Percentiles rank a stretch among this genome's conserved stretches.
Conservation (phyloP, 2,888 invertebrate species). For the Drosophila pullipes region DNA sequence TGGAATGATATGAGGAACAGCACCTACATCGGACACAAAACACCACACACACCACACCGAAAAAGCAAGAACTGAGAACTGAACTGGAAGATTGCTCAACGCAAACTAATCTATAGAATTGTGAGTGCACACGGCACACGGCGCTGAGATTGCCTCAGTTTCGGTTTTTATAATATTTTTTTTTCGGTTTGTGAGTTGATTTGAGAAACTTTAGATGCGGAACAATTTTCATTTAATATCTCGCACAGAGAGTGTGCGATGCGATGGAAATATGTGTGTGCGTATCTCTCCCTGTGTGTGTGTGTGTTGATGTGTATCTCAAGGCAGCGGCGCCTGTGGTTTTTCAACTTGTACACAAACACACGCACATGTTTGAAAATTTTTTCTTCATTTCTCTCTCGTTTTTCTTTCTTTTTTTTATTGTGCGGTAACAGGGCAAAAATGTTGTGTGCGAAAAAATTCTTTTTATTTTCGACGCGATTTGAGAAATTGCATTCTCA, state of each 20-base stretch:
- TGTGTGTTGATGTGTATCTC: conserved; percentile 21
- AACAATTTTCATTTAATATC: conserved; percentile 71
- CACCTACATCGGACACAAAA: conserved; percentile 70
- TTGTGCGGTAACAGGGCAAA: conserved; percentile 60
- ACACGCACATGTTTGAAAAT: conserved; percentile 34
- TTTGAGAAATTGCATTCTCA: conserved; percentile 38
- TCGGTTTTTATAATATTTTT: conserved; percentile 14
- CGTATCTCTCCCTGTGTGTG: conserved; percentile 12
- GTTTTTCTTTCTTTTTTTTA: conserved; percentile 30
- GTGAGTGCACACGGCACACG: conserved; percentile 79
- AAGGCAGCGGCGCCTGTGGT: conserved; percentile 59
- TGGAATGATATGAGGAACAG: conserved; percentile 21
- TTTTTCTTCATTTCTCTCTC: conserved; percentile 48
- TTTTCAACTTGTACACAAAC: conserved; percentile 49
- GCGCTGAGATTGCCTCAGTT: conserved; percentile 34
- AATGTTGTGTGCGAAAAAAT: conserved; percentile 52
- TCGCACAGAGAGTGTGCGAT: conserved; percentile 63
- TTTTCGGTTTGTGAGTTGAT: conserved; percentile 49
- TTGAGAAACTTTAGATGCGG: conserved; percentile 79
- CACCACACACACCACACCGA: conserved; percentile 65
- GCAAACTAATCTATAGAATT: conserved; percentile 82
- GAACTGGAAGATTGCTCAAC: conserved; percentile 82
- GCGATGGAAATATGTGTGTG: conserved; percentile 75
- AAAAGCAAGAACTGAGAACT: conserved; percentile 65
- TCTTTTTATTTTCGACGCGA: conserved; percentile 32